phyloP scores from a whole-genome alignment of 2,888 invertebrate species.

The Xestia c-nigrum region DNA sequence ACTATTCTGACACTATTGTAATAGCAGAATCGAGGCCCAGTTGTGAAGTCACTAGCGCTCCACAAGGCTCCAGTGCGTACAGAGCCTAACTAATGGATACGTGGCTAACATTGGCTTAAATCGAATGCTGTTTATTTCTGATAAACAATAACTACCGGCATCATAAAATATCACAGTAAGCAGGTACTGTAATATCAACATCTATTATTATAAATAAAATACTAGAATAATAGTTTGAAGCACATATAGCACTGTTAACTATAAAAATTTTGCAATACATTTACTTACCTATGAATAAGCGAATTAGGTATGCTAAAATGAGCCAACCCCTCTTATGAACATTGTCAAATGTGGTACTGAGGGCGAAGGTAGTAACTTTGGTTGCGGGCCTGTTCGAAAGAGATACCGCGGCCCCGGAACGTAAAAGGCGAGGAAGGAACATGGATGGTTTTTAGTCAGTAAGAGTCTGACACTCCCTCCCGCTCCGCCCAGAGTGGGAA shows the following conservation, averaged over 20 bases:
- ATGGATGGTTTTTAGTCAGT: no score
- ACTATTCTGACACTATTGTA: no score
- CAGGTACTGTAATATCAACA: slow-evolving; percentile 4
- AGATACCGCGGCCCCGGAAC: no score
- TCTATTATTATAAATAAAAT: slow-evolving; percentile 17
- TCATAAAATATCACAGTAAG: slow-evolving; percentile 9
- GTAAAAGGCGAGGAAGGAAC: no score
- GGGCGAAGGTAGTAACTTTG: no score
- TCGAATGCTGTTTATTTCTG: neutral
- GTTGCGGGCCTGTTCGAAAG: no score
- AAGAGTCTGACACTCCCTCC: no score
- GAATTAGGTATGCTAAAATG: neutral
- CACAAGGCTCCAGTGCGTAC: neutral
- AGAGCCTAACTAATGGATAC: neutral
- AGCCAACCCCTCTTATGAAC: neutral
- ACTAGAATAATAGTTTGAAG: slow-evolving; percentile 20
- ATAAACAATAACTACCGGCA: neutral
- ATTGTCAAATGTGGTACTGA: neutral
- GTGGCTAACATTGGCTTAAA: neutral
- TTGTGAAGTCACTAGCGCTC: neutral
- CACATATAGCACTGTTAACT: slow-evolving; percentile 8
- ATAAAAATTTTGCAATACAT: slow-evolving; percentile 19
- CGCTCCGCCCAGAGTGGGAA: no score
- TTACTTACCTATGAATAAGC: neutral
- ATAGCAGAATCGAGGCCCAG: no score